Evolutionary conservation across 1,140 invertebrate species (phyloP), one percentile per base, ranked within the genome.

Genomic region (Phthorimaea operculella): DNA sequence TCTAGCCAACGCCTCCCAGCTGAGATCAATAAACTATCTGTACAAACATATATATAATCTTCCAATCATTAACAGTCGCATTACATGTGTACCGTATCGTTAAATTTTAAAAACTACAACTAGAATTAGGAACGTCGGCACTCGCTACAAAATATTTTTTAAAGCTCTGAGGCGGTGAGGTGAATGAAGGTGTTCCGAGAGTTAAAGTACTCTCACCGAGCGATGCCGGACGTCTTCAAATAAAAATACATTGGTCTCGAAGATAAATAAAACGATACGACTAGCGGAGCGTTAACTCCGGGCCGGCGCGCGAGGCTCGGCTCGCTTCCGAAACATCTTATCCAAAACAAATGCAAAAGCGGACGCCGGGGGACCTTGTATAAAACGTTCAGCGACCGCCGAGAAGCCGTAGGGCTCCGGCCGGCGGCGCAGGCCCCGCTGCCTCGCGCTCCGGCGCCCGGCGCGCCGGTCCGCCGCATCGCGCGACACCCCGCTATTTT

Each of bases 221-320:
- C 65, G 61, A 55, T 57, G 62, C 63, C 49, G 64, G 60, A 50
- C 67, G 70, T 62, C 66, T 59, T 72, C 73, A 80, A 79, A 81
- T 79, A 76, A 79, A 77, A 76, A 80, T 75, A 79, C 75, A 76
- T 81, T 81, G 76, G 77, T 83, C 80, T 76, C 76, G 58, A 74
- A 28, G 74, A 75, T 83, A 81, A 83, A 81, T 81, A 80, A 75
- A 80, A 73, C 77, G 73, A 80, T 80, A 79, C 79, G 76, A 75
- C 74, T 75, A 75, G 75, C 39, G 74, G 71, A 64, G 49, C 54
- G 49, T 33, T 18, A 21, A 54, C 59, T 67, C 62, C 66, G 48
- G 64, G 18, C 72, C 73, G 68, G 54, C 75, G 54, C 64, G 52
- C 62, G 71, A 65, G 68, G 68, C 60, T 14, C 64, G 60, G 57